Evolutionary conservation across 2,797 vertebrate genomes (phyloP).

Genomic region (Lycodopsis pacificus): DNA sequence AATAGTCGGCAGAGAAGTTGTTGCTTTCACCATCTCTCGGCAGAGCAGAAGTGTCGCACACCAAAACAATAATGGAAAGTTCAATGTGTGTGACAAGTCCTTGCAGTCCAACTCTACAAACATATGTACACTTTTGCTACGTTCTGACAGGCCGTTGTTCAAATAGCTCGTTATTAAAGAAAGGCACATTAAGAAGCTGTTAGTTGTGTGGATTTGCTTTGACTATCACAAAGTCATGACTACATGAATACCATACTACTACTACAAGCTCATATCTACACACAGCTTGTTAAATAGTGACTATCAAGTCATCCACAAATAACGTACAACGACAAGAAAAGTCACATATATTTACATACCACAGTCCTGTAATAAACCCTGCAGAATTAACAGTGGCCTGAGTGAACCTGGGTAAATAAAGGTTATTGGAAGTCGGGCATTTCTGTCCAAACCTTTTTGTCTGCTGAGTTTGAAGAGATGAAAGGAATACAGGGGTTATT

Average conservation of each 20-base stretch:
- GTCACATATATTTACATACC: slow-evolving; percentile 70
- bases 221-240: slow-evolving; percentile 47
- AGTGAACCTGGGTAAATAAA: slow-evolving; percentile 28
- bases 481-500: not conserved
- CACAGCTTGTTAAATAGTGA: slow-evolving; percentile 66
- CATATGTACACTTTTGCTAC: slow-evolving; percentile 49
- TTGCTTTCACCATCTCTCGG: slow-evolving; percentile 35
- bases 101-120: slow-evolving; percentile 60
- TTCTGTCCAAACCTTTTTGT: slow-evolving; percentile 3
- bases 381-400: slow-evolving; percentile 36
- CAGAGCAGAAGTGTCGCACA: slow-evolving; percentile 35
- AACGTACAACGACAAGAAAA: slow-evolving; percentile 64
- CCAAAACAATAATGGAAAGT: slow-evolving; percentile 34
- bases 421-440: not conserved
- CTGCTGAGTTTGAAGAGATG: slow-evolving; percentile 12
- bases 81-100: slow-evolving; percentile 30
- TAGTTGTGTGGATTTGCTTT: slow-evolving; percentile 38
- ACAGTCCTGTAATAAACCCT: slow-evolving; percentile 37
- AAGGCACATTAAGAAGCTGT: slow-evolving; percentile 78
- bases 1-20: slow-evolving; percentile 17
- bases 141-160: slow-evolving; percentile 41
- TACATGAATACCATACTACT: slow-evolving; percentile 63
- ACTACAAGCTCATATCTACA: slow-evolving; percentile 63
- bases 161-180: slow-evolving; percentile 56
- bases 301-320: slow-evolving; percentile 61